phyloP scores from a whole-genome alignment of 2,797 vertebrate species.

The Meda fulgida region DNA sequence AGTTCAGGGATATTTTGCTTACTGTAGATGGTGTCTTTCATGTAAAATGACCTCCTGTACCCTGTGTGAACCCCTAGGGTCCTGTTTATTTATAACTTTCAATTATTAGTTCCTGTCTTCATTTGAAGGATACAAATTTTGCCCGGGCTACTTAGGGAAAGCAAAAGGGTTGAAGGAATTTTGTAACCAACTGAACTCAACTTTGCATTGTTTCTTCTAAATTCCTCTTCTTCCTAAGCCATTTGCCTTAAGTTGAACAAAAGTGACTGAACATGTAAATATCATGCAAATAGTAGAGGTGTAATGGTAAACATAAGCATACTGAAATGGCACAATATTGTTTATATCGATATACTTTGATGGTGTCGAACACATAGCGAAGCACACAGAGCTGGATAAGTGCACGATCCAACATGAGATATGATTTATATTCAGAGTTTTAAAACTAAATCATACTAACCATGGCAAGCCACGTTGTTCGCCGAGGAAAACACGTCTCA shows the following conservation, averaged over 20 bases:
- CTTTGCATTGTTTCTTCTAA: background rate
- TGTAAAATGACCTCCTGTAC: too few species aligned
- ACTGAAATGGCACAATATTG: too few species aligned
- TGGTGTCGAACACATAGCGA: too few species aligned
- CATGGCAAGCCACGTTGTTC: too few species aligned
- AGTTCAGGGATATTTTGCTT: background rate
- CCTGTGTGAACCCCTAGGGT: background rate
- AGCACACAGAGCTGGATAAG: too few species aligned
- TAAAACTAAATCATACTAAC: too few species aligned
- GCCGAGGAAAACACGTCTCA: too few species aligned
- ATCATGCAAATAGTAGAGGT: background rate
- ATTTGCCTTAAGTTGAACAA: background rate
- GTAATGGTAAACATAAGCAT: too few species aligned
- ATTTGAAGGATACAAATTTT: background rate
- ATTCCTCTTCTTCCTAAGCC: background rate
- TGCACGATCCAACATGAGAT: too few species aligned
- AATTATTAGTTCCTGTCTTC: background rate
- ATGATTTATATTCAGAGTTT: too few species aligned
- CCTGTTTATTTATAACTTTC: background rate
- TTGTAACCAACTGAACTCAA: background rate
- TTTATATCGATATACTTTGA: too few species aligned
- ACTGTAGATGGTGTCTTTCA: background rate
- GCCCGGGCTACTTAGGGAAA: background rate
- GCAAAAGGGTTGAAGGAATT: background rate
- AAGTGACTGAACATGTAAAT: background rate